A percentile compares a stretch with the other conserved stretches of the same genome.
phyloP scores from a whole-genome alignment of 2,888 invertebrate genomes.

The Erebia epiphron region DNA sequence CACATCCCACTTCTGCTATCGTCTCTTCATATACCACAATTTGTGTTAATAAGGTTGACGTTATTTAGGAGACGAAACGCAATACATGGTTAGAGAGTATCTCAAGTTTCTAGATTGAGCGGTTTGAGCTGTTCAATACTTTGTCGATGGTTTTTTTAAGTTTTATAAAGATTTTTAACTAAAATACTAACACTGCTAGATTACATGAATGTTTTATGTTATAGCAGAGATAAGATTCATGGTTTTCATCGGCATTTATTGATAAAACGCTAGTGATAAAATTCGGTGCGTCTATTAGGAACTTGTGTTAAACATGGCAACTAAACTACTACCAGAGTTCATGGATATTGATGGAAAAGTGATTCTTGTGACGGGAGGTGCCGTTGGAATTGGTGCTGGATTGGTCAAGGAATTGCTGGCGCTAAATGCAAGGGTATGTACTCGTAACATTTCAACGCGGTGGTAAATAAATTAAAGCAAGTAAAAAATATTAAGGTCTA shows the following conservation, averaged over 20 bases:
- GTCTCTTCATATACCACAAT: no score
- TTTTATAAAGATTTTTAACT: no score
- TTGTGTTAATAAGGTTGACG: no score
- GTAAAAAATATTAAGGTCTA: no score
- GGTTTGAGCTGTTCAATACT: no score
- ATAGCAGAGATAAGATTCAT: conserved; percentile 11
- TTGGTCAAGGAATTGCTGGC: conserved; percentile 58
- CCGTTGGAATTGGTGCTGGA: conserved; percentile 68
- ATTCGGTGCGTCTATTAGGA: not conserved
- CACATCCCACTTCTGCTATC: no score
- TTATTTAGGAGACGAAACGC: no score
- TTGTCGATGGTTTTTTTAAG: no score
- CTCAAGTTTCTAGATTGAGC: no score
- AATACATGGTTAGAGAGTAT: no score
- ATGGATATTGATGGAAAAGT: conserved; percentile 63
- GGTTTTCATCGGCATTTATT: conserved; percentile 14
- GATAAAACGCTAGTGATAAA: conserved; percentile 11
- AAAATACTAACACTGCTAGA: not conserved
- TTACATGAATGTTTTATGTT: not conserved
- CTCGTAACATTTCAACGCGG: no score
- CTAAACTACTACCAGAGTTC: conserved; percentile 34
- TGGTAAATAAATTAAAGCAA: no score
- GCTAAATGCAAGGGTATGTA: conserved; percentile 61
- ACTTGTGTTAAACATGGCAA: conserved; percentile 9
- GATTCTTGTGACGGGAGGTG: conserved; percentile 71